Evolutionary conservation across 2,113 vertebrate genomes (phyloP).

Genomic region (Laticauda laticaudata): DNA sequence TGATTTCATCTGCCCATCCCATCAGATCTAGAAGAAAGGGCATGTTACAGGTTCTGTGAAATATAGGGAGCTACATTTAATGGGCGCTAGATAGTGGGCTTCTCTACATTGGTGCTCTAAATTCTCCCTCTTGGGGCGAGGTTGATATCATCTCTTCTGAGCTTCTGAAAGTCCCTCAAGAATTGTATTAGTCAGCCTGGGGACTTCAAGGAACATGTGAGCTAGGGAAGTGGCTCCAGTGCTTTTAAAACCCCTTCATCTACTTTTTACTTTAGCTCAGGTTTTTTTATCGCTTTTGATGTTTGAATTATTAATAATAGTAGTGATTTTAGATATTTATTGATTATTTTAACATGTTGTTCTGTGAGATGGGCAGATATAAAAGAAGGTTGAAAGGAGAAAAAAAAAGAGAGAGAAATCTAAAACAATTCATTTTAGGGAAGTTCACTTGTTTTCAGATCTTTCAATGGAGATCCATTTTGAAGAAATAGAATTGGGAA

Average conservation of each 20-base stretch:
- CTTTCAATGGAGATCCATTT: background rate
- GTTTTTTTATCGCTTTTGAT: background rate
- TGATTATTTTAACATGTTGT: background rate
- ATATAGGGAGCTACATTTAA: background rate
- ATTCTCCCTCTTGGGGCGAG: background rate
- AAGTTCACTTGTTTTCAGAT: background rate
- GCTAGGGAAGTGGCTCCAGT: background rate
- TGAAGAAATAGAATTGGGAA: background rate
- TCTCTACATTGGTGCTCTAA: background rate
- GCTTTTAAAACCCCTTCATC: background rate
- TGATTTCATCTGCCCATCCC: background rate
- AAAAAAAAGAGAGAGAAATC: background rate
- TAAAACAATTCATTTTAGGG: background rate
- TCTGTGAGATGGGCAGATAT: background rate
- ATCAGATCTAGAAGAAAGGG: background rate
- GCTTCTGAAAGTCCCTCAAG: background rate
- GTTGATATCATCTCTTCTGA: background rate
- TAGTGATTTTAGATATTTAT: background rate
- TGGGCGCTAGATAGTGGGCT: background rate
- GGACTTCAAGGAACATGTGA: background rate
- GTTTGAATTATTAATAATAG: background rate
- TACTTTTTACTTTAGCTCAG: background rate
- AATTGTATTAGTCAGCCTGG: background rate
- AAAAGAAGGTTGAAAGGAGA: background rate
- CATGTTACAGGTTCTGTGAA: background rate